Conservation (phyloP, 2,888 invertebrate species). For the Agriopis aurantiaria region DNA sequence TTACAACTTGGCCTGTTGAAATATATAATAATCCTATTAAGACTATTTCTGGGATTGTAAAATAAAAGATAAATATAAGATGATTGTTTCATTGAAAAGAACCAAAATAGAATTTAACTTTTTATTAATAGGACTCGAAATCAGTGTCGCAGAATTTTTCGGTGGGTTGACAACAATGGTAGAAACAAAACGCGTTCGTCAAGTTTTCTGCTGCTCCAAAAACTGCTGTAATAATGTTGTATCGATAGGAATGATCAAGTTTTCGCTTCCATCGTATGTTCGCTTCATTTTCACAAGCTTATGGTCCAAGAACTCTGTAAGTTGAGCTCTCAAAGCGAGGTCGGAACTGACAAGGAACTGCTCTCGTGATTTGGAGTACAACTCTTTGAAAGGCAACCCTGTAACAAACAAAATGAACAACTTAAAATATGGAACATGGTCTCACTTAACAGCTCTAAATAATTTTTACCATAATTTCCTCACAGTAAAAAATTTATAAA, state of each 20-base stretch:
- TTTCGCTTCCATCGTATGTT: slow-evolving; percentile 93
- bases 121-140: neutral
- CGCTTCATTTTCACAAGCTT: slow-evolving; percentile 94
- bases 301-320: slow-evolving; percentile 98
- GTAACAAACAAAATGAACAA: slow-evolving; percentile 42
- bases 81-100: slow-evolving; percentile 60
- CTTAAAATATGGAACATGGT: too few relatives aligned
- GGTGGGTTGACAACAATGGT: slow-evolving; percentile 4
- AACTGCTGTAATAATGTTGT: slow-evolving; percentile 91
- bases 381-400: slow-evolving; percentile 96
- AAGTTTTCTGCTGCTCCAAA: slow-evolving; percentile 86
- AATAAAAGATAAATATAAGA: slow-evolving; percentile 80
- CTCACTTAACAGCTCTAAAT: too few relatives aligned
- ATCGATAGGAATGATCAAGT: slow-evolving; percentile 92
- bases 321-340: slow-evolving; percentile 94
- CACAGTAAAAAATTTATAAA: too few relatives aligned
- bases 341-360: slow-evolving; percentile 97
- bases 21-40: slow-evolving; percentile 86
- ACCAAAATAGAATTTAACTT: neutral
- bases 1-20: slow-evolving; percentile 87
- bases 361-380: slow-evolving; percentile 94
- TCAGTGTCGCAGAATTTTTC: neutral
- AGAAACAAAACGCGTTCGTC: slow-evolving; percentile 32
- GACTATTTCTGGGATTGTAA: slow-evolving; percentile 87
- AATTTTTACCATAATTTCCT: too few relatives aligned